These are phyloP conservation scores for Anser cygnoides DNA, from an alignment of 2,113 vertebrate genomes.

Conservation along the genomic window DNA sequence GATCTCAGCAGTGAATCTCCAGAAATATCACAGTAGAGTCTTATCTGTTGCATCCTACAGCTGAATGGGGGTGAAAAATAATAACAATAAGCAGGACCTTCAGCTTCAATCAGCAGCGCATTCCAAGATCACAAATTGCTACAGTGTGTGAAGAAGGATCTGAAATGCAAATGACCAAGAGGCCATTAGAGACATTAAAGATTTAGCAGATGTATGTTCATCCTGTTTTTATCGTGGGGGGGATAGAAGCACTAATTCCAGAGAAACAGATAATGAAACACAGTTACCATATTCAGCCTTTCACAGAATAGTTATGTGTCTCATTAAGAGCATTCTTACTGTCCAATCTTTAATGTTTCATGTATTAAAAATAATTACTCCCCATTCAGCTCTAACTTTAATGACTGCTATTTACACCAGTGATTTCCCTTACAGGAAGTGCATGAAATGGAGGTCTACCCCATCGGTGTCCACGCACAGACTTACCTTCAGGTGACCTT, in stretches of 20 bases:
- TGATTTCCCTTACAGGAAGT: neutral
- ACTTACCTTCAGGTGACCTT: neutral
- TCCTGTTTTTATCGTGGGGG: neutral
- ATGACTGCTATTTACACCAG: neutral
- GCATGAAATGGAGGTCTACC: neutral
- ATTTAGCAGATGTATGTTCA: slow-evolving; percentile 11
- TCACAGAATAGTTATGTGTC: neutral
- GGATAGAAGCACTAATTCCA: neutral
- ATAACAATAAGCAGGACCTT: neutral
- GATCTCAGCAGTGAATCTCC: slow-evolving; percentile 11
- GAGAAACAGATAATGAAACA: neutral
- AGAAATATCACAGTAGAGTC: neutral
- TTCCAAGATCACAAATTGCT: neutral
- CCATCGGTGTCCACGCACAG: neutral
- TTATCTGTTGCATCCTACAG: neutral
- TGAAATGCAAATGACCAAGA: slow-evolving; percentile 37
- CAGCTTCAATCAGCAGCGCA: neutral
- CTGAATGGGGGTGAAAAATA: neutral
- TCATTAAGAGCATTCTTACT: neutral
- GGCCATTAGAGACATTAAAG: slow-evolving; percentile 38
- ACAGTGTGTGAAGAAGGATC: neutral
- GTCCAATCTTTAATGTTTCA: neutral
- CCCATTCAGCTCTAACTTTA: neutral
- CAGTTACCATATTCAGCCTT: neutral
- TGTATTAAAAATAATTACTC: neutral